A percentile compares a stretch with the other conserved stretches of the same genome.
These are phyloP conservation scores for Macrochelys suwanniensis DNA, from an alignment of 2,797 vertebrate genomes.

Conservation along the genomic window DNA sequence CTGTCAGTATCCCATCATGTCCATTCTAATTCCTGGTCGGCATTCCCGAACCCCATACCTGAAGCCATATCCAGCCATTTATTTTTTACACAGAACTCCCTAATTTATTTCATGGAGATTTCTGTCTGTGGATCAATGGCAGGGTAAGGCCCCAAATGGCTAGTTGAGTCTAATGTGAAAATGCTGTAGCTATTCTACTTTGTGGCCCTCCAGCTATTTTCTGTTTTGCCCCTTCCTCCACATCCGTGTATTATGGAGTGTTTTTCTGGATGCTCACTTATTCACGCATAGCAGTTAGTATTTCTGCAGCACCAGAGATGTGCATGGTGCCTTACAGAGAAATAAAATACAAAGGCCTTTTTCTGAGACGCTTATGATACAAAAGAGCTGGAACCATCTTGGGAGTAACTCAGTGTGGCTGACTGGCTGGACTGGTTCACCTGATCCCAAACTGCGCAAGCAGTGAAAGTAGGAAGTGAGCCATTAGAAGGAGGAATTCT, in stretches of 20 bases:
- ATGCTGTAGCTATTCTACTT: neutral
- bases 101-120: neutral
- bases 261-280: neutral
- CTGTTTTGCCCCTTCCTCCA: neutral
- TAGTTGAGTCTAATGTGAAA: neutral
- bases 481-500: neutral
- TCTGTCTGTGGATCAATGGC: neutral
- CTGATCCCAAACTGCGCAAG: neutral
- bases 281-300: neutral
- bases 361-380: neutral
- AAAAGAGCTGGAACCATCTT: neutral
- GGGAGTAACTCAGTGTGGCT: neutral
- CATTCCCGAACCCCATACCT: neutral
- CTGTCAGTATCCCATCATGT: neutral
- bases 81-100: neutral
- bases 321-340: neutral
- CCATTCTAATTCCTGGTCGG: neutral
- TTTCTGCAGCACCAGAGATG: neutral
- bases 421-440: neutral
- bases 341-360: neutral
- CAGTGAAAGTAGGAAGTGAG: neutral
- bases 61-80: neutral
- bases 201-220: neutral
- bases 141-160: neutral
- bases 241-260: neutral